These are phyloP conservation scores for Cosmia trapezina DNA, from an alignment of 2,888 invertebrate genomes.

Conservation along the genomic window DNA sequence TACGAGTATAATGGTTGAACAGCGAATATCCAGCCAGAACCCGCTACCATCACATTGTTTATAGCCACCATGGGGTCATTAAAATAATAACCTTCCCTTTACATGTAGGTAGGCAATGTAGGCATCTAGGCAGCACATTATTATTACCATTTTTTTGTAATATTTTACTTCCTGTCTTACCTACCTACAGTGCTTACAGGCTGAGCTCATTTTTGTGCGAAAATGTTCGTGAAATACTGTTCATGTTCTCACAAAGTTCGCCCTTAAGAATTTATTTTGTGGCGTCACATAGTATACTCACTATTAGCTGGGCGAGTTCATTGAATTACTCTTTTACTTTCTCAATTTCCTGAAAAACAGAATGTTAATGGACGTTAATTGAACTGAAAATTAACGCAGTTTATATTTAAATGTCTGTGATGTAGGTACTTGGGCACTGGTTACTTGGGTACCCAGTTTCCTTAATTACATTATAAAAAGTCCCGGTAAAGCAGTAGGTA, in stretches of 20 bases:
- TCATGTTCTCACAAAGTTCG: not conserved
- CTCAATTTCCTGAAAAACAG: constrained; percentile 60
- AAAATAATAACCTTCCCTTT: not conserved
- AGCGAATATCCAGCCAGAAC: not conserved
- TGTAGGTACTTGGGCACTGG: constrained; percentile 13
- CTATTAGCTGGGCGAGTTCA: not conserved
- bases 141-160: not conserved
- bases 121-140: not conserved
- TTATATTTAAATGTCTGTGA: constrained; percentile 40
- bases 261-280: not conserved
- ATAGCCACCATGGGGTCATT: not conserved
- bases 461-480: not conserved
- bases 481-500: not conserved
- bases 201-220: not conserved
- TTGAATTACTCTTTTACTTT: not conserved
- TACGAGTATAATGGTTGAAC: too few relatives aligned
- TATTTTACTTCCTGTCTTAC: not conserved
- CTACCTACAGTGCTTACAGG: not conserved
- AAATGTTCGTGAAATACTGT: not conserved
- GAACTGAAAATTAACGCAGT: constrained; percentile 63
- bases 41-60: not conserved
- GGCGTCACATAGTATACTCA: not conserved
- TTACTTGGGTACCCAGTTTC: not conserved
- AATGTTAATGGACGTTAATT: constrained; percentile 67
- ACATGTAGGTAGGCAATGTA: not conserved